These are phyloP conservation scores for Calosoma granatense DNA, from an alignment of 1,140 invertebrate species.

Conservation along the genomic window DNA sequence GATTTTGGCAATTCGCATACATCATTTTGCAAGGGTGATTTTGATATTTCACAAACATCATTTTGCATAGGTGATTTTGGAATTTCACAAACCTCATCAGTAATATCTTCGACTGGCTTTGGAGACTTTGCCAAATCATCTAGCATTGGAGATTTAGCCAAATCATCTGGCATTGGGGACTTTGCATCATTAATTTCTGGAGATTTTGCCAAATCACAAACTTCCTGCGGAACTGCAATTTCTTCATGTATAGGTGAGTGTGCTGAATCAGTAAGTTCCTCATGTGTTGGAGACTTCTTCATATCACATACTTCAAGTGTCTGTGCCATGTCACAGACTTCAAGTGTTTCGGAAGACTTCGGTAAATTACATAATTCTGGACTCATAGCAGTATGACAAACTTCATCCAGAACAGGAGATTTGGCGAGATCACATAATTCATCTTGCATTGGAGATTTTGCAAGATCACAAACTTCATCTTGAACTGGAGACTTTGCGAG, in stretches of 20 bases:
- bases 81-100: neutral
- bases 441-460: too few species aligned
- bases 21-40: too few species aligned
- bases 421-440: too few species aligned
- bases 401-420: too few species aligned
- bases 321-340: too few species aligned
- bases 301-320: conserved; percentile 14
- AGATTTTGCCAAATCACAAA: conserved; percentile 19
- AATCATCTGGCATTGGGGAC: conserved; percentile 5
- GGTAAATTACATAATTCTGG: too few species aligned
- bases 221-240: conserved; percentile 8
- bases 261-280: conserved; percentile 13
- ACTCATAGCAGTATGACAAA: too few species aligned
- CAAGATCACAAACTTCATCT: conserved; percentile 10
- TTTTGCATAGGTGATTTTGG: neutral
- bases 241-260: too few species aligned
- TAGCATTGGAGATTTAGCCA: conserved; percentile 2
- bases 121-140: neutral
- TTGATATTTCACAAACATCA: too few species aligned
- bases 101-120: conserved; percentile 1
- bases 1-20: too few species aligned
- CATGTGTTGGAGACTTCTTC: conserved; percentile 22
- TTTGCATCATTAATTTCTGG: neutral
- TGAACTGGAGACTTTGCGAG: neutral
- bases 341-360: too few species aligned